Evolutionary conservation across 2,113 vertebrate genomes (phyloP).

Genomic region (Neolamprologus ventralis): DNA sequence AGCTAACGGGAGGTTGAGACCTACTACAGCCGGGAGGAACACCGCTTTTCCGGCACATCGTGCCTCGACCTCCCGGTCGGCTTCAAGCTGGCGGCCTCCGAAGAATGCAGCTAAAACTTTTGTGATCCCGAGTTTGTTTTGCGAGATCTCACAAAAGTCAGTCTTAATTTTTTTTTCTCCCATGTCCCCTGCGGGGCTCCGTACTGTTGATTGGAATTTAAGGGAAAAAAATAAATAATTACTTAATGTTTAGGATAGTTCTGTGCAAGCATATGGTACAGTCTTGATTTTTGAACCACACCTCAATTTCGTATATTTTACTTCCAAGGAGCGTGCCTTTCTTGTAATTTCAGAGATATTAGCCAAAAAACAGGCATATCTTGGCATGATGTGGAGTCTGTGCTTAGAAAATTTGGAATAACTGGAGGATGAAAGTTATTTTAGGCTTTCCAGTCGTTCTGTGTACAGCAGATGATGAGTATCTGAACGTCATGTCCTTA

Average conservation of each 20-base stretch:
- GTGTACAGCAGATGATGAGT: background rate
- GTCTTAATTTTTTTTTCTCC: too few species aligned
- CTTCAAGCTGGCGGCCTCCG: fast-evolving
- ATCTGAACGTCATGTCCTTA: background rate
- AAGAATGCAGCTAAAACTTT: too few species aligned
- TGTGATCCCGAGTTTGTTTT: fast-evolving
- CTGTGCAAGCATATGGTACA: background rate
- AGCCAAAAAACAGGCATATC: background rate
- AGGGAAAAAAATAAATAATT: background rate
- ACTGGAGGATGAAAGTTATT: background rate
- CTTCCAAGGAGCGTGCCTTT: background rate
- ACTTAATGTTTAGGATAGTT: background rate
- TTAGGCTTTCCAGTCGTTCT: background rate
- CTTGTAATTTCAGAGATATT: background rate
- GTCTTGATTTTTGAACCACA: background rate
- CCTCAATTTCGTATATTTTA: background rate
- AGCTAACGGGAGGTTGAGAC: too few species aligned
- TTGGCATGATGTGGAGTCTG: background rate
- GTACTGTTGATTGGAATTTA: background rate
- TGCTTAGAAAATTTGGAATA: background rate
- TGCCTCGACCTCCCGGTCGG: too few species aligned
- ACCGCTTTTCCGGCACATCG: fast-evolving
- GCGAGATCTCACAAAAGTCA: fast-evolving
- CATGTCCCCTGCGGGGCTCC: too few species aligned
- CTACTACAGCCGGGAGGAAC: too few species aligned